These are phyloP conservation scores for Tauraco erythrolophus DNA, from an alignment of 2,113 vertebrate species.

Conservation along the genomic window DNA sequence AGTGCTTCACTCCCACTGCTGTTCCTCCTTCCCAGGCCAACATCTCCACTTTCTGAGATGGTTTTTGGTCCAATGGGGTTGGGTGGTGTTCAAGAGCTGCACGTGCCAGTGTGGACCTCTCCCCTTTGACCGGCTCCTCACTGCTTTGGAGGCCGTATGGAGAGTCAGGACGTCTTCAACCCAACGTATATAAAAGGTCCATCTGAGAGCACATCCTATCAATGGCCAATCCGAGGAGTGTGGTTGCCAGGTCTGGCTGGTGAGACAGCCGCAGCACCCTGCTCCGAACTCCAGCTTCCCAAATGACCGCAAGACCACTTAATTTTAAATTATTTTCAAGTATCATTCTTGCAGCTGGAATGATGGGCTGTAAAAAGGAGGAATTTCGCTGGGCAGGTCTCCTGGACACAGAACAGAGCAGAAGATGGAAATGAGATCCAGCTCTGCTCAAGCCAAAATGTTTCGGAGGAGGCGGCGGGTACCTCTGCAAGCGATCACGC, in stretches of 20 bases:
- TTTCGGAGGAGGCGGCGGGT: accelerated
- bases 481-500: background rate
- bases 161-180: background rate
- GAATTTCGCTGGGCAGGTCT: slow-evolving; percentile 23
- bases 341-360: background rate
- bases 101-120: accelerated
- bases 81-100: accelerated
- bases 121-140: background rate
- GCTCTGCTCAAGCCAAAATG: background rate
- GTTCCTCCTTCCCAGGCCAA: background rate
- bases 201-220: accelerated
- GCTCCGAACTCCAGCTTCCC: background rate
- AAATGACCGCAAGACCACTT: background rate
- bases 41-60: background rate
- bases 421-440: slow-evolving; percentile 18
- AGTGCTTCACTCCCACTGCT: background rate
- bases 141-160: accelerated
- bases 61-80: background rate
- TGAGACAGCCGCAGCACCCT: background rate
- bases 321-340: background rate
- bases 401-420: slow-evolving; percentile 44
- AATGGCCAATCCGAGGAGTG: background rate
- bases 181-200: accelerated
- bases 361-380: background rate
- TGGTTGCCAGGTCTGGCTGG: background rate